Evolutionary conservation across 2,113 vertebrate species (phyloP), one percentile per base, ranked within the genome.

Genomic region (Myocastor coypus): DNA sequence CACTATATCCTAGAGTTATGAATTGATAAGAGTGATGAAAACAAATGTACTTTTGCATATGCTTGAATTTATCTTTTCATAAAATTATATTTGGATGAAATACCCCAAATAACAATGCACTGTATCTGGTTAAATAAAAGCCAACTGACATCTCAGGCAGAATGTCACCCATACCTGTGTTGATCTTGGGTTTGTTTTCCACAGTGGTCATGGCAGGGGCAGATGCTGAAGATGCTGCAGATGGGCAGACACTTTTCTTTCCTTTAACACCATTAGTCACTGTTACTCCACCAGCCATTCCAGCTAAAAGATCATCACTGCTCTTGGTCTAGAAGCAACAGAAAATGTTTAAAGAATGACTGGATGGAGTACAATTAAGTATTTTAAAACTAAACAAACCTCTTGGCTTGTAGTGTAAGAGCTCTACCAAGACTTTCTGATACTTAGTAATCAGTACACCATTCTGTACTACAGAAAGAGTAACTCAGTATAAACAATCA

Each of bases 261-360:
- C 98, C 99, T 97, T 98, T 99, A 95, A 99, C 99, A 96, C 98
- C 98, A 84, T 98, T 99, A n/a, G 99, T 98, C 92, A 98, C 98
- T 3, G 98, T 94, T 82, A 98, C 98, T 85, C 98, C 99, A 64
- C 98, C 99, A 96, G 99, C 99, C 94, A 99, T 98, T 98, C 99
- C 99, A 8, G 99, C 99, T 99, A 99, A 96, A 93, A 99, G 99
- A 96, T 99, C 99, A 98, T 99, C 99, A 5, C 98, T 99, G 98
- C 99, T 99, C 98, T 99, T 99, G 83, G 99, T 99, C 99, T 99
- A 97, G 66, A 98, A 95, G 71, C 92, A 96, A 91, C 10, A 77
- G 9, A 80, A 96, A 90, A 89, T 10, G 20, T 55, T 55, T 24
- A 94, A 94, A 78, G 55, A 68, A 0, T 13, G 32, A 85, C 55